Conservation (phyloP, 2,113 vertebrate species). For the Scatophagus argus region DNA sequence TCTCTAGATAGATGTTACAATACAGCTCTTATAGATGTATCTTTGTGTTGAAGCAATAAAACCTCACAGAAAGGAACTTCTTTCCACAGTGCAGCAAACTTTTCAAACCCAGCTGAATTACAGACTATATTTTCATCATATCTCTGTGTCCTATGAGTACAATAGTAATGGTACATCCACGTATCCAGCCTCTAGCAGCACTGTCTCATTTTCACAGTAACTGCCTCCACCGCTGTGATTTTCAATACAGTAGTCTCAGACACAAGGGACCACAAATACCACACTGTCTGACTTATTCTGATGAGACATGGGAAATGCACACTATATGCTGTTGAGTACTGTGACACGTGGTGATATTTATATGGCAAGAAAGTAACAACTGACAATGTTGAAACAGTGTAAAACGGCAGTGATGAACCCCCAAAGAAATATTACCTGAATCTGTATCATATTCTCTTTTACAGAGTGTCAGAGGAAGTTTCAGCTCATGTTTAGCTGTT, state of each 20-base stretch:
- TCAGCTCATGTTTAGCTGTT: no score
- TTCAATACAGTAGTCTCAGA: not conserved
- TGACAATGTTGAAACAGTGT: no score
- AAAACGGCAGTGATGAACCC: no score
- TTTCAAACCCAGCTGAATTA: slow-evolving; percentile 11
- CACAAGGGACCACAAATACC: not conserved
- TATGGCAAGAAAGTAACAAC: not conserved
- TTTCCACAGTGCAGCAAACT: slow-evolving; percentile 10
- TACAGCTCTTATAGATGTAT: not conserved
- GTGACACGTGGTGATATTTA: no score
- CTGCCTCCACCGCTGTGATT: slow-evolving; percentile 3
- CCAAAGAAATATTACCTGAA: no score
- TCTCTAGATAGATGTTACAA: slow-evolving; percentile 2
- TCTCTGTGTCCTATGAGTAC: slow-evolving; percentile 2
- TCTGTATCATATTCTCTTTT: no score
- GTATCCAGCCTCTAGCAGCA: not conserved
- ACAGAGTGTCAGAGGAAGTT: no score
- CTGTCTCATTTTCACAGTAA: slow-evolving; percentile 27
- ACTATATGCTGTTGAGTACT: not conserved
- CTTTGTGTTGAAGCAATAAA: slow-evolving; percentile 5
- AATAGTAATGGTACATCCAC: not conserved
- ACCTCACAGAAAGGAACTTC: not conserved
- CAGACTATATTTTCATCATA: not conserved
- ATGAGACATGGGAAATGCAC: slow-evolving; percentile 1
- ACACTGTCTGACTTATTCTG: not conserved